A percentile compares a stretch with the other conserved stretches of the same genome.
Conservation (phyloP, 2,113 vertebrate species). For the Felis catus region DNA sequence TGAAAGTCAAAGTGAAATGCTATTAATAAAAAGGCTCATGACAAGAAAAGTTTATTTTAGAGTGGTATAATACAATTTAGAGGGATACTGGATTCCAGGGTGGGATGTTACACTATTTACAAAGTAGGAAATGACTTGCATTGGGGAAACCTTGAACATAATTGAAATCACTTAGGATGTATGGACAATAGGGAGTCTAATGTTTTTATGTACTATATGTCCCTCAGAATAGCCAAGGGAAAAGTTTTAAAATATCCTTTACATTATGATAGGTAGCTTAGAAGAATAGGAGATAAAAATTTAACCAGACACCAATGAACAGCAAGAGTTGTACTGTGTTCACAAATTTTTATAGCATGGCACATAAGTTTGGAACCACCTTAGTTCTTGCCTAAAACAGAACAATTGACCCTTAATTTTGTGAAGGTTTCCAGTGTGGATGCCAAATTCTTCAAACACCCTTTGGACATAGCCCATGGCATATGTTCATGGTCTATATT, state of each 20-base stretch:
- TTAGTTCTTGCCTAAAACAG: constrained; percentile 59
- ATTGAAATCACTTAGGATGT: constrained; percentile 39
- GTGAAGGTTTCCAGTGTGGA: background rate
- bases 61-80: constrained; percentile 46
- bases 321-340: background rate
- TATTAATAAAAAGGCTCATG: constrained; percentile 72
- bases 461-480: background rate
- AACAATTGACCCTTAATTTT: constrained; percentile 43
- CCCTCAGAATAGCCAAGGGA: background rate
- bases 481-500: constrained; percentile 23
- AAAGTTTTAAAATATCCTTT: constrained; percentile 47
- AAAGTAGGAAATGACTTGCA: constrained; percentile 15
- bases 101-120: constrained; percentile 24
- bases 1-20: constrained; percentile 64
- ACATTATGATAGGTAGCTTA: constrained; percentile 26
- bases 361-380: background rate
- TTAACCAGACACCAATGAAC: background rate
- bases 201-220: constrained; percentile 30
- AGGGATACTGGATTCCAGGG: background rate
- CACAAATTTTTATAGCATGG: constrained; percentile 15
- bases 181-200: background rate
- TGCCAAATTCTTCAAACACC: background rate
- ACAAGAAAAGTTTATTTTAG: constrained; percentile 74
- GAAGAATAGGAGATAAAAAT: constrained; percentile 44
- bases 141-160: constrained; percentile 43